Evolutionary conservation across 2,113 vertebrate species (phyloP).

Genomic region (Chitala chitala): DNA sequence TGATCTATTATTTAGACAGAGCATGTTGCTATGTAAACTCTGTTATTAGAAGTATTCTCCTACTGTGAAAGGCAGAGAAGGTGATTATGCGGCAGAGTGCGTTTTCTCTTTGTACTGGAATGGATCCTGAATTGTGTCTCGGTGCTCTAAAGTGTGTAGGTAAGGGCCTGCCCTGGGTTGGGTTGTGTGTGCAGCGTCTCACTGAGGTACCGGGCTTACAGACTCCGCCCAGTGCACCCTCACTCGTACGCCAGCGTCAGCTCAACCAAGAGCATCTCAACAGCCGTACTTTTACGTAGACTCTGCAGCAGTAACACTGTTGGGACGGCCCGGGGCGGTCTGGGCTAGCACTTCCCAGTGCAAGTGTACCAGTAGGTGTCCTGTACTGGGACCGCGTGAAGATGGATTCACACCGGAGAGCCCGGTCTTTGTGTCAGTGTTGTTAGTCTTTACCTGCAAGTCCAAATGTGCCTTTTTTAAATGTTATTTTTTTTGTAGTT

Average conservation of each 20-base stretch:
- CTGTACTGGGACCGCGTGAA: conserved; percentile 10
- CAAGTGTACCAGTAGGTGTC: neutral
- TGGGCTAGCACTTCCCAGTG: neutral
- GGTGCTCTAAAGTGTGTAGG: neutral
- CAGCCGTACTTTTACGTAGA: too few relatives aligned
- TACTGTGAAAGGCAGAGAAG: conserved; percentile 23
- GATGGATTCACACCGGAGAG: neutral
- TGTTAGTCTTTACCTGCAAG: neutral
- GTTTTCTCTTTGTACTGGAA: conserved; percentile 5
- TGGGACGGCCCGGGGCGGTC: neutral
- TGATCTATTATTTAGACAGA: neutral
- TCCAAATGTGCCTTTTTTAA: conserved; percentile 1
- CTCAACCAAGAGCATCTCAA: too few relatives aligned
- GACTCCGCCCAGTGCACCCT: too few relatives aligned
- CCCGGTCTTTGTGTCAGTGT: neutral
- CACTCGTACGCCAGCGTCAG: too few relatives aligned
- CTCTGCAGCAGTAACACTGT: too few relatives aligned
- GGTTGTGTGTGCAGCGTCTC: neutral
- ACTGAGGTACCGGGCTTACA: too few relatives aligned
- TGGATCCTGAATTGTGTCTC: neutral
- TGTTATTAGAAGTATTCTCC: conserved; percentile 20
- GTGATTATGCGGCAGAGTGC: neutral
- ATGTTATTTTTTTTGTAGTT: conserved; percentile 2
- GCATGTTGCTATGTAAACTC: conserved; percentile 7
- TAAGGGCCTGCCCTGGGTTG: neutral